Evolutionary conservation across 2,797 vertebrate species (phyloP).

Genomic region (Melanotaenia pygmaea): DNA sequence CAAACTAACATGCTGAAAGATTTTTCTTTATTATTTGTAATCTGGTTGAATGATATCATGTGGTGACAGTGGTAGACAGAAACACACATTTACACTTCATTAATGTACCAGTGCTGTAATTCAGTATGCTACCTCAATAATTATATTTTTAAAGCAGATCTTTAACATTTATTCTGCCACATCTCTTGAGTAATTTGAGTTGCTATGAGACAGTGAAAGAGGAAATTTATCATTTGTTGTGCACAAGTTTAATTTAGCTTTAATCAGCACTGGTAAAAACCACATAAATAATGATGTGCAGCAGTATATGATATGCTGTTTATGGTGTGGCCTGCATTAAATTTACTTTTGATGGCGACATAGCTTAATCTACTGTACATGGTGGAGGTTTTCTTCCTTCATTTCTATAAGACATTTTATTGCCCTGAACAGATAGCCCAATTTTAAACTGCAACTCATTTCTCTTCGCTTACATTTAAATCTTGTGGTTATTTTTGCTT

Average conservation of each 20-base stretch:
- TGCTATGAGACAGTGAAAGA: neutral
- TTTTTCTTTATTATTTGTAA: no score
- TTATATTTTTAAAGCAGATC: neutral
- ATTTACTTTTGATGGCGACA: neutral
- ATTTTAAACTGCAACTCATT: slow-evolving; percentile 10
- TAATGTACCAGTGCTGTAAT: neutral
- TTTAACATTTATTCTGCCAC: neutral
- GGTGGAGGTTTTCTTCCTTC: neutral
- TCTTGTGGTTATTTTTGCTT: slow-evolving; percentile 26
- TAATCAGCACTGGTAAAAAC: neutral
- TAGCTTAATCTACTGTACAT: no score
- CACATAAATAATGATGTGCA: neutral
- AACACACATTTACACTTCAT: no score
- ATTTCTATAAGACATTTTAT: neutral
- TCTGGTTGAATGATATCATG: no score
- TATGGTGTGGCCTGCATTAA: neutral
- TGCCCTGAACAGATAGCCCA: neutral
- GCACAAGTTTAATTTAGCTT: neutral
- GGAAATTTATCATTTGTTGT: neutral
- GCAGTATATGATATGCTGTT: neutral
- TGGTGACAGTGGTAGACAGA: no score
- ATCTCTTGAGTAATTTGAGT: neutral
- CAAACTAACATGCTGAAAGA: no score
- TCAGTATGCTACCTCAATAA: neutral
- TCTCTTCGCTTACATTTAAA: slow-evolving; percentile 15